These are phyloP conservation scores for Engystomops pustulosus DNA, from an alignment of 2,113 vertebrate species.

Conservation along the genomic window DNA sequence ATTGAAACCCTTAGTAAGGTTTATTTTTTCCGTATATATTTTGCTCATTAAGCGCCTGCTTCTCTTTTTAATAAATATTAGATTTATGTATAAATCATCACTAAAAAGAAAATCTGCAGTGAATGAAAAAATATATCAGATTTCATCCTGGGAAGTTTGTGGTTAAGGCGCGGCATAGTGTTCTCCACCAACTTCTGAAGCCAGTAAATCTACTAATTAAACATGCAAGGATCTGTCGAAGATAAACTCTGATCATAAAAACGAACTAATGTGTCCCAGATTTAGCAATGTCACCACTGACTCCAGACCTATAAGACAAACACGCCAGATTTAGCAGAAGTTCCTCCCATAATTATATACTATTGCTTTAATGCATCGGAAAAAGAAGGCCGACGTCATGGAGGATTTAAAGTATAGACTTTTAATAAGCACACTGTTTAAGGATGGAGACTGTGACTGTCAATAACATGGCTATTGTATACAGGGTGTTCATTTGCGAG, in stretches of 20 bases:
- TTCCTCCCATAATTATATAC: constrained; percentile 71
- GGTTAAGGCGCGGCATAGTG: background rate
- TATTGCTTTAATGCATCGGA: constrained; percentile 60
- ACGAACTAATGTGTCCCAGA: constrained; percentile 66
- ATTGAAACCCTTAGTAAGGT: background rate
- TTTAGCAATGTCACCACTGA: constrained; percentile 70
- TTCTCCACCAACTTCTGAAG: constrained; percentile 58
- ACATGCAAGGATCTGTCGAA: constrained; percentile 66
- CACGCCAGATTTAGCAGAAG: constrained; percentile 66
- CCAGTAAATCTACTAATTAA: constrained; percentile 53
- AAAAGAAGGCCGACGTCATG: constrained; percentile 47
- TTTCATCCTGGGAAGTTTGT: constrained; percentile 16
- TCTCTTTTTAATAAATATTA: background rate
- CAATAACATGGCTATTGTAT: constrained; percentile 27
- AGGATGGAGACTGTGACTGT: constrained; percentile 16
- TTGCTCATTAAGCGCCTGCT: background rate
- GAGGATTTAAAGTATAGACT: constrained; percentile 44
- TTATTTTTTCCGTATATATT: background rate
- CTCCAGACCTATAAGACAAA: constrained; percentile 61
- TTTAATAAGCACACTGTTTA: background rate
- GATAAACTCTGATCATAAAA: constrained; percentile 65
- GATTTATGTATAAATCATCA: background rate
- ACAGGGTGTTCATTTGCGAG: background rate
- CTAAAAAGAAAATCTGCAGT: constrained; percentile 5
- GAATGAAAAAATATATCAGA: constrained; percentile 31